phyloP scores from a whole-genome alignment of 1,140 invertebrate species.

The Phenacoccus solenopsis region DNA sequence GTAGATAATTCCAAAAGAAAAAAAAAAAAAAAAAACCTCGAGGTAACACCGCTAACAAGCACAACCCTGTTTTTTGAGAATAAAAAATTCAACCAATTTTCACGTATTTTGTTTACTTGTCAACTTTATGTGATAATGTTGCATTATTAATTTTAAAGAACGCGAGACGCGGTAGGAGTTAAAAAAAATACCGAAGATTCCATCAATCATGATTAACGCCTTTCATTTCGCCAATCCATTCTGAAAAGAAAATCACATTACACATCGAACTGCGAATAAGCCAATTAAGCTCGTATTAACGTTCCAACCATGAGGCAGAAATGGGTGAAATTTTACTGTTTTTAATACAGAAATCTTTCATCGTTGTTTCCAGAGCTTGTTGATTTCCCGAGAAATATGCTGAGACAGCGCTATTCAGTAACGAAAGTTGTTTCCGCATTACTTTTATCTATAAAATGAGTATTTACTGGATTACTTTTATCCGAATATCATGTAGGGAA shows the following conservation, averaged over 20 bases:
- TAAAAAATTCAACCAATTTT: no score
- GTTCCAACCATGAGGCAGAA: slow-evolving; percentile 62
- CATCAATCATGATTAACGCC: no score
- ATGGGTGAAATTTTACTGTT: slow-evolving; percentile 47
- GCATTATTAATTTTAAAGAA: neutral
- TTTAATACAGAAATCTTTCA: slow-evolving; percentile 93
- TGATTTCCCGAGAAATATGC: slow-evolving; percentile 95
- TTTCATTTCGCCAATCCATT: neutral
- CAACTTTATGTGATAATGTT: neutral
- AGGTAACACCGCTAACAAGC: no score
- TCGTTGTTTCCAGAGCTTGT: slow-evolving; percentile 77
- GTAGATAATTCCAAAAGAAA: no score
- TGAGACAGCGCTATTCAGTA: slow-evolving; percentile 92
- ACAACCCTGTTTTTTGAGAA: no score
- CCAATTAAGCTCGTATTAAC: slow-evolving; percentile 35
- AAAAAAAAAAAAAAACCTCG: no score
- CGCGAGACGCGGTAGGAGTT: no score
- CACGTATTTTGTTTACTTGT: no score
- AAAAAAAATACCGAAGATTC: no score
- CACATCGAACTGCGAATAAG: no score
- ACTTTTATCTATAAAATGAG: slow-evolving; percentile 72
- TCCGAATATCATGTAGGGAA: neutral
- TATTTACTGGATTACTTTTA: slow-evolving; percentile 11
- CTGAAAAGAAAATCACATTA: neutral
- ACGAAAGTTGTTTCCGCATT: slow-evolving; percentile 91